Percentiles rank a stretch among this genome's conserved stretches.
These are phyloP conservation scores for Ibycter americanus DNA, from an alignment of 2,797 vertebrate genomes.

Conservation along the genomic window DNA sequence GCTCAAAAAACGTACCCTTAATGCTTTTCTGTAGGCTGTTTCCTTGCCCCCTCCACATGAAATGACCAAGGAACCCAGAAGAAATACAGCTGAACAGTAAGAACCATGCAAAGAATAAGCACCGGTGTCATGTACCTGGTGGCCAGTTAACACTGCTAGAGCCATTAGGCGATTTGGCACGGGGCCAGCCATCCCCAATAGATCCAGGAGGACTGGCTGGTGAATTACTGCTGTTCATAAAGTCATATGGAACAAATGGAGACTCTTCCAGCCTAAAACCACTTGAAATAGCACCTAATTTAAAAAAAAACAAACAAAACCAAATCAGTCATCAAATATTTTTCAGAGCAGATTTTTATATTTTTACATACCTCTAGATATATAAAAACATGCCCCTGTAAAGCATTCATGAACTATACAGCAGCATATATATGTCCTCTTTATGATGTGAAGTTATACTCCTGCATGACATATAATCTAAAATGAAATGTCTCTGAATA, in stretches of 20 bases:
- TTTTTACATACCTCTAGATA: neutral
- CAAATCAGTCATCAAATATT: neutral
- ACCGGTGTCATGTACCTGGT: conserved; percentile 80
- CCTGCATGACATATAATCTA: neutral
- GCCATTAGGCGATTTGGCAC: conserved; percentile 99
- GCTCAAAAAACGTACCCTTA: neutral
- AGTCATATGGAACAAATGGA: conserved; percentile 92
- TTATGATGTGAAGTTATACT: neutral
- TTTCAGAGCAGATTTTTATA: neutral
- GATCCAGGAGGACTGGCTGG: conserved; percentile 96
- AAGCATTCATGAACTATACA: neutral
- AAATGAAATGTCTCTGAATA: neutral
- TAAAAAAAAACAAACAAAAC: neutral
- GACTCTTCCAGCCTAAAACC: conserved; percentile 97
- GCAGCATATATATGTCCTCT: neutral
- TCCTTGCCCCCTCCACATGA: rapidly evolving
- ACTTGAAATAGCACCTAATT: conserved; percentile 96
- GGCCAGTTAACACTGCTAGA: conserved; percentile 98
- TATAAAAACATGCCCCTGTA: neutral
- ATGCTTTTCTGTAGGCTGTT: neutral
- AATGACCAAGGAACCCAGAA: too few relatives aligned
- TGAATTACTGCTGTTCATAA: conserved; percentile 91
- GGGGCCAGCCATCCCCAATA: conserved; percentile 96
- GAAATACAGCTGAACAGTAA: neutral
- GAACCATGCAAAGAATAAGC: rapidly evolving